Conservation (phyloP, 2,113 vertebrate genomes). For the human (Homo sapiens) region GRCh38 chr5:53168001-53168500, state of each 20-base stretch:
- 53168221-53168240: neutral
- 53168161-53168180: constrained; percentile 58
- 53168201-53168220: neutral
- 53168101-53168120: constrained; percentile 65
- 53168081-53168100: constrained; percentile 67
- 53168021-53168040: constrained; percentile 65
- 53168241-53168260: neutral
- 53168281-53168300: neutral
- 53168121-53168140: constrained; percentile 63
- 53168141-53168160: constrained; percentile 60
- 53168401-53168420: neutral
- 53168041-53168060: constrained; percentile 69
- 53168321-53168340: neutral
- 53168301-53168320: neutral
- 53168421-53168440: neutral
- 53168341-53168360: neutral
- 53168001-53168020: constrained; percentile 69
- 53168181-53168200: neutral
- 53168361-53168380: neutral
- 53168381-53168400: constrained; percentile 6
- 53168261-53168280: neutral
- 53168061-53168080: constrained; percentile 68
- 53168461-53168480: constrained; percentile 56
- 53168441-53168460: constrained; percentile 31
- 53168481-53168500: constrained; percentile 39